Conservation (phyloP, 64 coral and sea anemone genomes). For the Pocillopora verrucosa region DNA sequence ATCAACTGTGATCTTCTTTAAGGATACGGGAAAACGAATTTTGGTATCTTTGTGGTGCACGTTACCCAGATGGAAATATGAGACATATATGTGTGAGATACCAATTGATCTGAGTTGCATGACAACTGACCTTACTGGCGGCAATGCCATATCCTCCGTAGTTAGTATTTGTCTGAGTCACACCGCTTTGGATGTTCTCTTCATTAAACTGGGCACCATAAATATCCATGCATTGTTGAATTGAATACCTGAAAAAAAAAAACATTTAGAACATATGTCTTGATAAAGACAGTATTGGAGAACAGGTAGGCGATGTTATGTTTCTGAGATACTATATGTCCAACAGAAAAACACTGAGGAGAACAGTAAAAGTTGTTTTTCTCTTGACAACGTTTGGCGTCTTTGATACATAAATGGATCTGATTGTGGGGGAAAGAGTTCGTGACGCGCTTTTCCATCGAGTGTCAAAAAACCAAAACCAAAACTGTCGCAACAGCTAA, state of each 20-base stretch:
- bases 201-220: conserved; percentile 84
- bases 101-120: too few species aligned
- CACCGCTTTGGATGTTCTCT: conserved; percentile 75
- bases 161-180: conserved; percentile 89
- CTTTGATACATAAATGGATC: too few species aligned
- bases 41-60: too few species aligned
- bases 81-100: too few species aligned
- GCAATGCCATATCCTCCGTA: conserved; percentile 90
- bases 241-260: conserved; percentile 69
- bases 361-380: neutral
- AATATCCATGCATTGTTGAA: conserved; percentile 94
- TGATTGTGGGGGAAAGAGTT: too few species aligned
- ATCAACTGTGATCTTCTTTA: too few species aligned
- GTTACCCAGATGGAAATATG: too few species aligned
- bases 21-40: too few species aligned
- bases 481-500: too few species aligned
- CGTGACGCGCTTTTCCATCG: too few species aligned
- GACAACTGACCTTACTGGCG: conserved; percentile 58
- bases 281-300: neutral
- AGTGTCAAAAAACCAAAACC: too few species aligned
- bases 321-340: too few species aligned
- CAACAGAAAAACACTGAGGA: neutral
- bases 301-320: neutral
- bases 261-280: neutral
- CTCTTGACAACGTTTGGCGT: neutral